A percentile compares a stretch with the other conserved stretches of the same genome.
Conservation (phyloP, 64 coral and sea anemone genomes). For the Montipora efflorescens region DNA sequence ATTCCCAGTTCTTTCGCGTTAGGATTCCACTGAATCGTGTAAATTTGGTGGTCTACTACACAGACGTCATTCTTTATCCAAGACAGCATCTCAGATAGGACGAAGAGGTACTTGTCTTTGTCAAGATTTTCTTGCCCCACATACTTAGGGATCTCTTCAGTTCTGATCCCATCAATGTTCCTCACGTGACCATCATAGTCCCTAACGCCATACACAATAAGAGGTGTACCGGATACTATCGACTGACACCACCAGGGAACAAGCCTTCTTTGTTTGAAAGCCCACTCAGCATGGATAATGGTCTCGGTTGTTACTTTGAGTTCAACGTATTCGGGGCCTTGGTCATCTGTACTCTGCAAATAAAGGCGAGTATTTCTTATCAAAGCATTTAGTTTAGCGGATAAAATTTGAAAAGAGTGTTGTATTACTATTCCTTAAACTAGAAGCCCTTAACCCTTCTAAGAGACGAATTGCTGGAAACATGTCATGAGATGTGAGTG, state of each 20-base stretch:
- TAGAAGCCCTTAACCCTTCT: too few species aligned
- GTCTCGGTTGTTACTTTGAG: slow-evolving; percentile 30
- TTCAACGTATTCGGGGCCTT: slow-evolving; percentile 1
- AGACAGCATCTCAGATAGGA: slow-evolving; percentile 16
- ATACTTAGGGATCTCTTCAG: slow-evolving; percentile 10
- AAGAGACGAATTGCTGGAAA: too few species aligned
- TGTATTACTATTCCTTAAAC: too few species aligned
- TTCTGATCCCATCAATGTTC: neutral
- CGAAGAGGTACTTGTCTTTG: slow-evolving; percentile 6
- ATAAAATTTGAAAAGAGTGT: too few species aligned
- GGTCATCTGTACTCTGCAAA: neutral
- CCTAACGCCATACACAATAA: slow-evolving; percentile 30
- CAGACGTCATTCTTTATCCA: slow-evolving; percentile 19
- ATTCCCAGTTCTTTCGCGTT: neutral
- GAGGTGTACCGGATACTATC: slow-evolving; percentile 16
- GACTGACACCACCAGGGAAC: slow-evolving; percentile 55
- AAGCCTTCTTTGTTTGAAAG: slow-evolving; percentile 15
- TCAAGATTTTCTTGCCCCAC: slow-evolving; percentile 44
- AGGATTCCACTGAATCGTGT: slow-evolving; percentile 25
- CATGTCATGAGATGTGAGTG: too few species aligned
- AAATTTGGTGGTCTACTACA: neutral
- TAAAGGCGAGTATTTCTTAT: neutral
- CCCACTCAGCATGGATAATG: slow-evolving; percentile 20
- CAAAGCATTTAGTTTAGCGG: too few species aligned
- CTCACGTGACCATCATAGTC: slow-evolving; percentile 53